These are phyloP conservation scores for Centropyge bicolor DNA, from an alignment of 2,797 vertebrate species.

Conservation along the genomic window DNA sequence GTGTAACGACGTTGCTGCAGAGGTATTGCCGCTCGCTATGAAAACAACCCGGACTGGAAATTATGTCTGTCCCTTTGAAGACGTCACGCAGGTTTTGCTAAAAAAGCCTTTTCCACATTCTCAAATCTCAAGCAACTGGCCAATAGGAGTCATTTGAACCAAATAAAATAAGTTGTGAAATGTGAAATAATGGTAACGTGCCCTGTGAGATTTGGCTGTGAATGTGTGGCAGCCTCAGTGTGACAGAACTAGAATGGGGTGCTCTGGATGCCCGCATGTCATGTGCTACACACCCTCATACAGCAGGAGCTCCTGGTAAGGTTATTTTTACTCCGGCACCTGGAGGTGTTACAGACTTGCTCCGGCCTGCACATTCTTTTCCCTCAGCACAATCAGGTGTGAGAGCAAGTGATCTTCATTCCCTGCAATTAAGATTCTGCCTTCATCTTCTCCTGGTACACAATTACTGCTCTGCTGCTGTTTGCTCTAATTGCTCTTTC, in stretches of 20 bases:
- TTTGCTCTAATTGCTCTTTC: constrained; percentile 98
- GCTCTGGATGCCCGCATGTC: constrained; percentile 87
- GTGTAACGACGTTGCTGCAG: constrained; percentile 5
- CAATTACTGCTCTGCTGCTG: constrained; percentile 95
- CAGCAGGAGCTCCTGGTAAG: constrained; percentile 82
- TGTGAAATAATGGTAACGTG: constrained; percentile 76
- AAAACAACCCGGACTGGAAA: constrained; percentile 34
- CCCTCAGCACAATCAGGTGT: constrained; percentile 90
- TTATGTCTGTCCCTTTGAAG: constrained; percentile 27
- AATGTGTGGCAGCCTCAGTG: constrained; percentile 56
- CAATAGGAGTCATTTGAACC: constrained; percentile 48
- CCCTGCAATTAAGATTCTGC: constrained; percentile 95
- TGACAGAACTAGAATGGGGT: constrained; percentile 80
- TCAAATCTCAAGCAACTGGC: constrained; percentile 36
- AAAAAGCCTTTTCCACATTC: constrained; percentile 26
- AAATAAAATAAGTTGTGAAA: constrained; percentile 48
- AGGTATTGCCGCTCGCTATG: constrained; percentile 6
- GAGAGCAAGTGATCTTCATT: constrained; percentile 92
- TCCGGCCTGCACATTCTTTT: constrained; percentile 85
- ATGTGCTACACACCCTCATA: constrained; percentile 81
- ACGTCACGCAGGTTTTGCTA: constrained; percentile 32
- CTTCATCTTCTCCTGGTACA: constrained; percentile 92
- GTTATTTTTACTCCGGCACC: constrained; percentile 94
- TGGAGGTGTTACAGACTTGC: constrained; percentile 88
- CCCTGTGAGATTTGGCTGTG: constrained; percentile 68